phyloP scores from a whole-genome alignment of 2,888 invertebrate species.

The Phlogophora meticulosa region DNA sequence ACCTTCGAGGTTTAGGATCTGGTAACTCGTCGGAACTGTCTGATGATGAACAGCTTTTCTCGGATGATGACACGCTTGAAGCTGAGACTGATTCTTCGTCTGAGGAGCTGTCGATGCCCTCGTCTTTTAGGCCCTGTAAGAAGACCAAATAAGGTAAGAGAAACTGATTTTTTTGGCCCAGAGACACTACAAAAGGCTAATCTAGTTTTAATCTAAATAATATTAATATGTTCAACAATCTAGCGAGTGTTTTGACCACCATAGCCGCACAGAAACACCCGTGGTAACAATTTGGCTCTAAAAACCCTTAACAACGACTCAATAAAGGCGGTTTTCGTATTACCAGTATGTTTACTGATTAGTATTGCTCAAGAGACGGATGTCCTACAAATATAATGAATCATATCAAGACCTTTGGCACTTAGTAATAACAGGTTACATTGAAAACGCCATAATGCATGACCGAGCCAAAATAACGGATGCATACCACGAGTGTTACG shows the following conservation, averaged over 20 bases:
- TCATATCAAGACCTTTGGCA: constrained; percentile 37
- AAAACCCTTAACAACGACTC: background rate
- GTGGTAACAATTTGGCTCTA: background rate
- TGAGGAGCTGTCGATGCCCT: constrained; percentile 90
- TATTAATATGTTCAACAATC: background rate
- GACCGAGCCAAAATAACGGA: constrained; percentile 40
- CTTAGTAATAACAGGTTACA: constrained; percentile 20
- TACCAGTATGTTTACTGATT: too few relatives aligned
- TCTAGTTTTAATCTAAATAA: background rate
- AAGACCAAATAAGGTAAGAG: background rate
- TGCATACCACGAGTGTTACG: constrained; percentile 31
- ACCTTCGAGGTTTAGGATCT: constrained; percentile 81
- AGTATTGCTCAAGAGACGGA: background rate
- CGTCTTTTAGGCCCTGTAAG: constrained; percentile 88
- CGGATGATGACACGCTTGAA: constrained; percentile 87
- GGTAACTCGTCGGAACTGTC: constrained; percentile 86
- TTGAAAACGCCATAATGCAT: constrained; percentile 15
- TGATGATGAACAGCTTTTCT: constrained; percentile 88
- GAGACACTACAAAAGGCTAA: too few relatives aligned
- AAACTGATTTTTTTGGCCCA: background rate
- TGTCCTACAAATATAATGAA: constrained; percentile 21
- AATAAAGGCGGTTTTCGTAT: background rate
- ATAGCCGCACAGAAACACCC: too few relatives aligned
- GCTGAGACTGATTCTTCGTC: constrained; percentile 87
- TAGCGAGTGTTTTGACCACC: background rate